phyloP scores from a whole-genome alignment of 1,140 invertebrate genomes.

The Saccostrea glomerata region DNA sequence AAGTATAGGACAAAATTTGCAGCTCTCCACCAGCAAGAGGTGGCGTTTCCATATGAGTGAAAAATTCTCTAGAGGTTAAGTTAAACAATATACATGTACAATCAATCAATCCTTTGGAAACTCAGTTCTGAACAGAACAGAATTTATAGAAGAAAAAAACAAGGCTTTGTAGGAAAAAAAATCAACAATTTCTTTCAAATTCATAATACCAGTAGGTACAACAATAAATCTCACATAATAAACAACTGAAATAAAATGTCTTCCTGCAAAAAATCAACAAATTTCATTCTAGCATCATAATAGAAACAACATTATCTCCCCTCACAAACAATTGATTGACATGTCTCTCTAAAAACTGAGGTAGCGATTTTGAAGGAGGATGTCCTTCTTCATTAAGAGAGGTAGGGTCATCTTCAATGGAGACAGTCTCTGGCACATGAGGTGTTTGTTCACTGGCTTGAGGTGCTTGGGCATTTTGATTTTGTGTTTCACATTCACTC shows the following conservation, averaged over 20 bases:
- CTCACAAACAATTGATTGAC: conserved; percentile 90
- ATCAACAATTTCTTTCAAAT: neutral
- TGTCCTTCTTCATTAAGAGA: neutral
- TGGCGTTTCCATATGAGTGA: too few species aligned
- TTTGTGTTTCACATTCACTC: neutral
- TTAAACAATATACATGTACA: too few species aligned
- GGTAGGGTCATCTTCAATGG: neutral
- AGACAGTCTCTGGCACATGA: neutral
- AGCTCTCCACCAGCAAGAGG: too few species aligned
- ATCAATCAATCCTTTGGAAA: too few species aligned
- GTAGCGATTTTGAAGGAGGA: neutral
- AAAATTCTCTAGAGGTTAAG: too few species aligned
- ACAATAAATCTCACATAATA: neutral
- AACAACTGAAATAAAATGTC: neutral
- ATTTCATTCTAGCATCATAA: conserved; percentile 59
- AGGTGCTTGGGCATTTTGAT: neutral
- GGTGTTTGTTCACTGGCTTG: neutral
- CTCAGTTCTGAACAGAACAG: too few species aligned
- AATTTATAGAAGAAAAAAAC: too few species aligned
- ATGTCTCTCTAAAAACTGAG: conserved; percentile 79
- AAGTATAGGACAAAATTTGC: too few species aligned
- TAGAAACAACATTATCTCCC: conserved; percentile 88
- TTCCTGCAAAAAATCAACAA: neutral
- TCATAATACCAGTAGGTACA: neutral
- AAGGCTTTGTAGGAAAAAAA: neutral